phyloP scores from a whole-genome alignment of 2,888 invertebrate species.

The Noctua janthe region DNA sequence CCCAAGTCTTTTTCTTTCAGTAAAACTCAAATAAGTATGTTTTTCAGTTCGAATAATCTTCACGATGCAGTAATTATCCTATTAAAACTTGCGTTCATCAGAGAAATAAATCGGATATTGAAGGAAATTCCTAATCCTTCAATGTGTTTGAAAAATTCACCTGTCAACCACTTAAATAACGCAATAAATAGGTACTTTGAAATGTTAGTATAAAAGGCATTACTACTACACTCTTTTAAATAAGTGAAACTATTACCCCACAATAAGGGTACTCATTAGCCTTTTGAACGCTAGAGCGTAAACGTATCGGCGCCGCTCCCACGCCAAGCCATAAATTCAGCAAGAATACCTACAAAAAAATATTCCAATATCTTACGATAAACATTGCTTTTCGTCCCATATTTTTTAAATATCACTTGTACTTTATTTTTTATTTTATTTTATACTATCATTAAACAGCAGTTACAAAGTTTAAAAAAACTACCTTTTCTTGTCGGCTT shows the following conservation, averaged over 20 bases:
- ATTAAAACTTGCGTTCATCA: neutral
- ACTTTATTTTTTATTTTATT: too few relatives aligned
- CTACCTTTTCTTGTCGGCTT: too few relatives aligned
- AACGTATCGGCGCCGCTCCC: too few relatives aligned
- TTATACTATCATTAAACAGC: too few relatives aligned
- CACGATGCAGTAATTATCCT: neutral
- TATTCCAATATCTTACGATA: too few relatives aligned
- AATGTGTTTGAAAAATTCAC: neutral
- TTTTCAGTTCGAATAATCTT: neutral
- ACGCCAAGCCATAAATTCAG: too few relatives aligned
- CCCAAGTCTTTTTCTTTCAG: fast-evolving
- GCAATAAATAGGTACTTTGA: neutral
- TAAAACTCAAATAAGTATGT: neutral
- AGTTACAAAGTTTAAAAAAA: too few relatives aligned
- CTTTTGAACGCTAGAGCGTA: too few relatives aligned
- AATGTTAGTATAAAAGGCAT: neutral
- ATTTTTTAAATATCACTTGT: too few relatives aligned
- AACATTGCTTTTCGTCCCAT: too few relatives aligned
- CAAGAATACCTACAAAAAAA: too few relatives aligned
- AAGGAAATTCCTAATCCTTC: too few relatives aligned
- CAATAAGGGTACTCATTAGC: neutral
- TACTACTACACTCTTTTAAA: neutral
- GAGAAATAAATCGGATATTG: neutral
- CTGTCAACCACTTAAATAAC: neutral
- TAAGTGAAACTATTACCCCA: neutral